Base-by-base conservation (phyloP, 2,888 invertebrate species). In the Pecten maximus region DNA sequence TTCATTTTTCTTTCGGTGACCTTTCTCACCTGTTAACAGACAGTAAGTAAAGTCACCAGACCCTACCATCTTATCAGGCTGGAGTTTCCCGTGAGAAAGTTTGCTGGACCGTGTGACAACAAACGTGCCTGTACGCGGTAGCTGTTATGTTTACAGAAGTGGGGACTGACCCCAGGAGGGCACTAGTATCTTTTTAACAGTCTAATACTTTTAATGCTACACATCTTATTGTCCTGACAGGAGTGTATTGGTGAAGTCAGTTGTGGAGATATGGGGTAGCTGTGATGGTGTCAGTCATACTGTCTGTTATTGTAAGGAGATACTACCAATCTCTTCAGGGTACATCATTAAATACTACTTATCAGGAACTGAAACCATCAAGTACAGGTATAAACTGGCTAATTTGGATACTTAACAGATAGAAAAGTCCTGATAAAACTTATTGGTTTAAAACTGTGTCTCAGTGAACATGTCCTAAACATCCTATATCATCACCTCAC, bases 11-110 rank as follows among this genome's bases (percentile, higher is more conserved):
- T 87, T 23, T 40, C 1, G 40, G 88, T 88, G 88, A 88, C 88
- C 48, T 88, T 28, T 40, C 44, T 40, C 88, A 88, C 40, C 88
- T 88, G 88, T 44, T 28, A 44, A 88, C 28, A 88, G n/a, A 28
- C 19, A 10, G 74, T 74, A 74, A 74, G 74, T 74, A 74, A 35
- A 74, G 74, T 74, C 35, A 74, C 74, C 74, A 74, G 74, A 74
- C 74, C 74, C 74, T 74, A 35, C 74, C 35, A 74, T 74, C 35
- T 74, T 35, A 74, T 74, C 74, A 74, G 35, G 74, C 74, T 74
- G 28, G 60, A 60, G 90, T 91, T 91, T 91, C 91, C 91, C 91
- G 91, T 91, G 91, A 90, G 91, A 91, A 90, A 91, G 40, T 91
- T 89, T 89, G 88, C 40, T 88, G 88, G 88, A 87, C 88, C 91